Percentiles rank a stretch among this genome's conserved stretches.
Evolutionary conservation across 2,888 invertebrate genomes (phyloP).

Genomic region (Dimorphilus gyrociliatus): DNA sequence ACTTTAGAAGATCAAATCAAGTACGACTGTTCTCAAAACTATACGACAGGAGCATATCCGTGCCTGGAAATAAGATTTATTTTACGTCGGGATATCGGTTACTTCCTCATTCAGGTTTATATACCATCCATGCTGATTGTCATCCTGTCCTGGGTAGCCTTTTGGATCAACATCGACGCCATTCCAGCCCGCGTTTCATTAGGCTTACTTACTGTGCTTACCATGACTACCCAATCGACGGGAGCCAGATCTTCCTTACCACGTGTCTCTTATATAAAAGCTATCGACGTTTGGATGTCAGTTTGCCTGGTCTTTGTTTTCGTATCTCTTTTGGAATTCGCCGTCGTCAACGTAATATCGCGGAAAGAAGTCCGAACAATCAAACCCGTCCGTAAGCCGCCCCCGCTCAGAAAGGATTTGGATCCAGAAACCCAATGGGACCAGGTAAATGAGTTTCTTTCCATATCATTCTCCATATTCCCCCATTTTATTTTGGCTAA

Average conservation of each 20-base stretch:
- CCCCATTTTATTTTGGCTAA: neutral
- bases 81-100: conserved; percentile 12
- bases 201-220: conserved; percentile 61
- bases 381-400: conserved; percentile 6
- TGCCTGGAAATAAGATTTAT: conserved; percentile 11
- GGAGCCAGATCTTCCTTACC: conserved; percentile 77
- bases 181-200: conserved; percentile 74
- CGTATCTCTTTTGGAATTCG: conserved; percentile 8
- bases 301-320: conserved; percentile 8
- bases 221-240: conserved; percentile 64
- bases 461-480: conserved; percentile 1
- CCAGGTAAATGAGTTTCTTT: conserved; percentile 5
- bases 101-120: conserved; percentile 14
- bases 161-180: conserved; percentile 72
- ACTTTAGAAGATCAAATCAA: neutral
- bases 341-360: conserved; percentile 8
- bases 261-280: conserved; percentile 76
- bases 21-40: neutral
- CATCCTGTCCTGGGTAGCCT: conserved; percentile 90
- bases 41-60: conserved; percentile 9
- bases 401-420: conserved; percentile 6
- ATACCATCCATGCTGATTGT: conserved; percentile 43
- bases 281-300: conserved; percentile 44
- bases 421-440: conserved; percentile 7
- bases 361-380: conserved; percentile 24